These are phyloP conservation scores for Sinella curviseta DNA, from an alignment of 1,140 invertebrate genomes.

Conservation along the genomic window DNA sequence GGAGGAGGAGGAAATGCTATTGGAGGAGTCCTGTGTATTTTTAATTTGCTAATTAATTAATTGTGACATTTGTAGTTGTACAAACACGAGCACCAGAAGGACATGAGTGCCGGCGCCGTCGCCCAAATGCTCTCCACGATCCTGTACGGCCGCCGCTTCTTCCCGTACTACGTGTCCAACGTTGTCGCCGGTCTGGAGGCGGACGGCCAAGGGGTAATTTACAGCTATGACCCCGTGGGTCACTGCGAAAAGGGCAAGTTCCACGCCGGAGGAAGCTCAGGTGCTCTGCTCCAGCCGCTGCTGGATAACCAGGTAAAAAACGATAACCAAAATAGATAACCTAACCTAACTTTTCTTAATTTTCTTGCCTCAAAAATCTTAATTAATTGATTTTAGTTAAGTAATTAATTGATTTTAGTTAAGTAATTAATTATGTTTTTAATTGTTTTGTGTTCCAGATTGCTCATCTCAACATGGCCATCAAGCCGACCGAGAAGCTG, in stretches of 20 bases:
- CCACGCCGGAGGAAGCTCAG: conserved; percentile 80
- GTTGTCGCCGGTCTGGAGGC: conserved; percentile 85
- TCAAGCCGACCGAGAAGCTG: conserved; percentile 61
- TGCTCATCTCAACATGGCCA: conserved; percentile 80
- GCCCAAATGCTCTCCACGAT: conserved; percentile 95
- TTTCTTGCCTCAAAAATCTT: not conserved
- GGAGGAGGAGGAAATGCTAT: not conserved
- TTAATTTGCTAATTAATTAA: conserved; percentile 22
- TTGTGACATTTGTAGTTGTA: conserved; percentile 73
- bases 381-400: too few relatives aligned
- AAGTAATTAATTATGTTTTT: not conserved
- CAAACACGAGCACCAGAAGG: conserved; percentile 89
- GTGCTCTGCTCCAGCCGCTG: conserved; percentile 76
- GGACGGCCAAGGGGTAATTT: conserved; percentile 89
- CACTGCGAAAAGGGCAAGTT: conserved; percentile 80
- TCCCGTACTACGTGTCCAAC: conserved; percentile 97
- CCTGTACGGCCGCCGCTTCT: conserved; percentile 95
- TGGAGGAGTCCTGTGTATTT: not conserved
- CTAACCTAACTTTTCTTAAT: not conserved
- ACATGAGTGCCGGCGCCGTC: conserved; percentile 86
- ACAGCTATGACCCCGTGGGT: conserved; percentile 95
- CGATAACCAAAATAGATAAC: not conserved
- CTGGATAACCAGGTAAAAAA: conserved; percentile 82
- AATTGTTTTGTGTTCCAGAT: conserved; percentile 61
- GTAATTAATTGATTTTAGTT: not conserved